Percentiles rank a stretch among this genome's conserved stretches.
Conservation (phyloP, 2,888 invertebrate species). For the Thysanoteuthis rhombus region DNA sequence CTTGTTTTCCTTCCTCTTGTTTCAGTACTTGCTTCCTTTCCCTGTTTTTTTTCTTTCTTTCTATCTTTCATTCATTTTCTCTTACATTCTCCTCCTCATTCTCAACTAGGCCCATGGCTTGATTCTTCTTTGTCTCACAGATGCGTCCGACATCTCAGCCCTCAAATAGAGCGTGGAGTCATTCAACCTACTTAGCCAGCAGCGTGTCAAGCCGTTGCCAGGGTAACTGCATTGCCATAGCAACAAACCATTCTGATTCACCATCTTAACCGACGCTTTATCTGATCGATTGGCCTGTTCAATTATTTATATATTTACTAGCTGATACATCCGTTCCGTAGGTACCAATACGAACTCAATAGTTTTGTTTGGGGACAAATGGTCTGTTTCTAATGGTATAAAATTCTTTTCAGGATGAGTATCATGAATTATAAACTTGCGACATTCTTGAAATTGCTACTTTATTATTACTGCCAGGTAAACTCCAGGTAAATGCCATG, state of each 20-base stretch:
- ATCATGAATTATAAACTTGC: too few relatives aligned
- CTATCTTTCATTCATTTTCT: neutral
- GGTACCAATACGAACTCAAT: neutral
- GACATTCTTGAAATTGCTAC: too few relatives aligned
- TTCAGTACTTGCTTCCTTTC: too few relatives aligned
- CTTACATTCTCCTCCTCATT: neutral
- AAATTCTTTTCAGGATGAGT: too few relatives aligned
- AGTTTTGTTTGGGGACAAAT: neutral
- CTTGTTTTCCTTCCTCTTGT: neutral
- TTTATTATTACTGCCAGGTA: too few relatives aligned
- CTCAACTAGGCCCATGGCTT: neutral
- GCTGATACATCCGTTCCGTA: neutral
- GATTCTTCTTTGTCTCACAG: neutral
- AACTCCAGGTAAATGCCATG: too few relatives aligned
- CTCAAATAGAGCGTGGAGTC: neutral
- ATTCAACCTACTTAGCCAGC: neutral
- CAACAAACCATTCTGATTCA: neutral
- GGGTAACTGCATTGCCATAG: neutral
- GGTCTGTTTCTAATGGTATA: too few relatives aligned
- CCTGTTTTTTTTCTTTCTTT: neutral
- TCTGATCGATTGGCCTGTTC: neutral
- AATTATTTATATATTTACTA: neutral
- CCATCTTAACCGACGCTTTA: neutral
- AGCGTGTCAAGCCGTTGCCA: neutral
- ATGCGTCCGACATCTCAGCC: neutral